Base-by-base conservation (phyloP, 2,888 invertebrate genomes). In the Pristionchus exspectatus region DNA sequence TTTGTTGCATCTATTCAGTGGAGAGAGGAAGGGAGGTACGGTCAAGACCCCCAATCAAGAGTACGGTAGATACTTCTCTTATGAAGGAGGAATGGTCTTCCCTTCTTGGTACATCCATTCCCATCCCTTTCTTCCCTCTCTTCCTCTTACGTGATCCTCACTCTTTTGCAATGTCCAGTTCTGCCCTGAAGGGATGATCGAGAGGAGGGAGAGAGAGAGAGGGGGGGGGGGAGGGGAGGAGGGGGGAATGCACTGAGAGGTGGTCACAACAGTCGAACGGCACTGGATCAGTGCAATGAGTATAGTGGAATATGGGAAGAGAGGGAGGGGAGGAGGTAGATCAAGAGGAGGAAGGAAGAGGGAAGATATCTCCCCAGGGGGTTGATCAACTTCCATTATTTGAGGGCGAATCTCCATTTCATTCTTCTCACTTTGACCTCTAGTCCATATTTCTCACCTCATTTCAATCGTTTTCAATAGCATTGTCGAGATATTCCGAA, bases 131-230 rank as follows among this genome's bases (percentile, higher is more conserved):
- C 33, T n/a, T 74, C 74, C n/a, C 38, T 38, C 38, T 38, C 38
- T 38, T 38, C 38, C 38, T 38, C 38, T 38, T 74, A 30, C 74
- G 27, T 38, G 38, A 38, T 38, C 38, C 38, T 38, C 38, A 38
- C 38, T 38, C 38, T 74, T 83, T 50, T 83, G 83, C 83, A 83
- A 83, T 83, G 83, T 50, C 83, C 83, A 38, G 54, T 83, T 50
- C 54, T 50, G 24, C 83, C 83, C n/a, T 21, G 33, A 38, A 38
- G 44, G 33, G 54, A 50, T 18, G 38, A 38, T 38, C 38, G 38
- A 38, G 38, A 38, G 38, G 38, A 38, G 38, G 38, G 38, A 38
- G 38, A 38, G 38, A 5, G 38, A 38, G 38, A 38, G 38, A 38
- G 38, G 38, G 38, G 38, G 5, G 38, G 38, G 5, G 38, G 38